These are phyloP conservation scores for Gopherus evgoodei DNA, from an alignment of 2,113 vertebrate genomes.

Conservation along the genomic window DNA sequence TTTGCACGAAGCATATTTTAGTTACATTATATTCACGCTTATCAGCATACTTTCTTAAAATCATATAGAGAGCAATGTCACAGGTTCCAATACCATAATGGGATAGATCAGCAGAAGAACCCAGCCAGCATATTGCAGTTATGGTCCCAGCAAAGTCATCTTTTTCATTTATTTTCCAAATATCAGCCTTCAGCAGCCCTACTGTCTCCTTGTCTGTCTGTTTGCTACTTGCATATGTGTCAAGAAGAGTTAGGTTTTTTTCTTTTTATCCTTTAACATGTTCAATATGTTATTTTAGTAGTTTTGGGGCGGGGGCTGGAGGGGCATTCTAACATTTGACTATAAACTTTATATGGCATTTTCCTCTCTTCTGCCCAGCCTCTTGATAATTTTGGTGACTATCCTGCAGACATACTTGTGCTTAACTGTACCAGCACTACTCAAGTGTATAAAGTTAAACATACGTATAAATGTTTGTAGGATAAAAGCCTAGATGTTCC, in stretches of 20 bases:
- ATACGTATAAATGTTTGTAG: neutral
- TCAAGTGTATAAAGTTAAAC: neutral
- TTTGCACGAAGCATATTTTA: too few species aligned
- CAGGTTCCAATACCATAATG: neutral
- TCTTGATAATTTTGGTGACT: neutral
- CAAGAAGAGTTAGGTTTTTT: neutral
- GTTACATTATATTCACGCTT: too few species aligned
- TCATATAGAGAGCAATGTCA: too few species aligned
- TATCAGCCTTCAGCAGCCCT: neutral
- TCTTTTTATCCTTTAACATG: neutral
- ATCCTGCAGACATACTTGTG: neutral
- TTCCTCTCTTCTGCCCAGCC: neutral
- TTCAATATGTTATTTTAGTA: neutral
- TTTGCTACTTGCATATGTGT: neutral
- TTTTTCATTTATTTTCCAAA: neutral
- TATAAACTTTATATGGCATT: neutral
- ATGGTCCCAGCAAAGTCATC: neutral
- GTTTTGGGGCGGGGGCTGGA: accelerated
- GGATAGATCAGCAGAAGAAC: neutral
- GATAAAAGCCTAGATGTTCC: neutral
- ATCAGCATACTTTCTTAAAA: too few species aligned
- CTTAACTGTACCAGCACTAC: neutral
- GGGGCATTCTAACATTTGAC: neutral
- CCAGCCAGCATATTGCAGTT: neutral
- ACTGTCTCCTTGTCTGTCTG: neutral